Percentiles rank a stretch among this genome's conserved stretches.
phyloP scores from a whole-genome alignment of 2,888 invertebrate genomes.

The Andrena fulva region DNA sequence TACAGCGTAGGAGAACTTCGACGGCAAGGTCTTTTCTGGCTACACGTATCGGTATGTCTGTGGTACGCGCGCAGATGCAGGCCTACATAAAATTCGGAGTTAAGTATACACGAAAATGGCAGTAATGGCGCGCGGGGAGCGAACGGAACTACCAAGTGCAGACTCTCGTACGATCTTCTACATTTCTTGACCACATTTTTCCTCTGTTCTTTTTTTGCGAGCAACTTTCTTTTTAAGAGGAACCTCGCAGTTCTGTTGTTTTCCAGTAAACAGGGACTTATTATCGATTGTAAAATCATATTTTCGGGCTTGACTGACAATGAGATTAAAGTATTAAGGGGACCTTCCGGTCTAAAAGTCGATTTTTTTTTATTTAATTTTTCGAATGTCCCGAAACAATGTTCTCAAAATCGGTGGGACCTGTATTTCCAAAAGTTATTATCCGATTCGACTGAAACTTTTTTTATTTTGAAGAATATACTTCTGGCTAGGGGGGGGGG shows the following conservation, averaged over 20 bases:
- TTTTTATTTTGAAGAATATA: too few species aligned
- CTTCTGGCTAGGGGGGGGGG: too few species aligned
- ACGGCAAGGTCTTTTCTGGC: slow-evolving; percentile 30
- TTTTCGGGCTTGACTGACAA: too few species aligned
- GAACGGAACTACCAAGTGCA: slow-evolving; percentile 37
- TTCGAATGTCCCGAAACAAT: too few species aligned
- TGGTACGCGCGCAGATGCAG: neutral
- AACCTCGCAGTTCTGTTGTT: neutral
- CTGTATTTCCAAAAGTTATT: too few species aligned
- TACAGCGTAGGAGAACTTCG: slow-evolving; percentile 33
- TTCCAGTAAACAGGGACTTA: neutral
- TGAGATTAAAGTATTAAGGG: too few species aligned
- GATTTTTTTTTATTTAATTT: too few species aligned
- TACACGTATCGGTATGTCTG: neutral
- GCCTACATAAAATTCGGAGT: slow-evolving; percentile 52
- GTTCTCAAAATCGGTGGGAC: too few species aligned
- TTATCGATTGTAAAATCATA: too few species aligned
- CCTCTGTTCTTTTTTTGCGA: neutral
- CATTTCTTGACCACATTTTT: slow-evolving; percentile 27
- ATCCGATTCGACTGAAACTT: too few species aligned
- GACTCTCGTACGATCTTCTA: slow-evolving; percentile 20
- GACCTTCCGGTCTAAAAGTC: too few species aligned
- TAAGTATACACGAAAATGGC: slow-evolving; percentile 60
- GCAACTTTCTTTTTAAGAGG: slow-evolving; percentile 1
- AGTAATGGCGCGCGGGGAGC: slow-evolving; percentile 21